Evolutionary conservation across 1,140 invertebrate genomes (phyloP).

Genomic region (Trachymyrmex septentrionalis): DNA sequence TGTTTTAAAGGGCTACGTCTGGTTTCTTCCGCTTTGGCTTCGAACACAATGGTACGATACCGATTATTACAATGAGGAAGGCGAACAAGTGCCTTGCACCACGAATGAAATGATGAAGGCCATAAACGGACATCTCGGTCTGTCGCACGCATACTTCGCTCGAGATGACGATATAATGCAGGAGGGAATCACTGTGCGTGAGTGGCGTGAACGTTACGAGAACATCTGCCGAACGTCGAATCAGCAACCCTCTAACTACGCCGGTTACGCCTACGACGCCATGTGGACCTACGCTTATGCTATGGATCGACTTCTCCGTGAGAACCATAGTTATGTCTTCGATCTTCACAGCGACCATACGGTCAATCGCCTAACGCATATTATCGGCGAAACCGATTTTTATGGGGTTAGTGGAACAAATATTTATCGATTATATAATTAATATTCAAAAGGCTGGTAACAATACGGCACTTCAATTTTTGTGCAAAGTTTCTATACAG

Average conservation of each 20-base stretch:
- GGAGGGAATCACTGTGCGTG: conserved; percentile 88
- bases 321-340: conserved; percentile 82
- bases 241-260: conserved; percentile 88
- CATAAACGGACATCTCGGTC: conserved; percentile 91
- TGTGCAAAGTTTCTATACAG: too few relatives aligned
- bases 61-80: conserved; percentile 87
- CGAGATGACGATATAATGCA: conserved; percentile 89
- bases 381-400: conserved; percentile 90
- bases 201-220: conserved; percentile 88
- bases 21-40: conserved; percentile 94
- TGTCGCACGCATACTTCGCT: conserved; percentile 91
- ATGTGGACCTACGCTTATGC: conserved; percentile 94
- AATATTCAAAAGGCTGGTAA: too few relatives aligned
- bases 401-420: conserved; percentile 85
- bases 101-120: conserved; percentile 90
- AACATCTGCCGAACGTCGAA: conserved; percentile 69
- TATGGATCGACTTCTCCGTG: conserved; percentile 89
- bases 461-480: too few relatives aligned
- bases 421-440: conserved; percentile 2
- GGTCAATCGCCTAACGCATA: conserved; percentile 86
- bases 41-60: conserved; percentile 90
- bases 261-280: conserved; percentile 93
- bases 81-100: conserved; percentile 88
- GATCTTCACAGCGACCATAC: conserved; percentile 81
- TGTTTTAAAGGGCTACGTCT: conserved; percentile 90